phyloP scores from a whole-genome alignment of 2,888 invertebrate genomes.

The Geotrupes spiniger region DNA sequence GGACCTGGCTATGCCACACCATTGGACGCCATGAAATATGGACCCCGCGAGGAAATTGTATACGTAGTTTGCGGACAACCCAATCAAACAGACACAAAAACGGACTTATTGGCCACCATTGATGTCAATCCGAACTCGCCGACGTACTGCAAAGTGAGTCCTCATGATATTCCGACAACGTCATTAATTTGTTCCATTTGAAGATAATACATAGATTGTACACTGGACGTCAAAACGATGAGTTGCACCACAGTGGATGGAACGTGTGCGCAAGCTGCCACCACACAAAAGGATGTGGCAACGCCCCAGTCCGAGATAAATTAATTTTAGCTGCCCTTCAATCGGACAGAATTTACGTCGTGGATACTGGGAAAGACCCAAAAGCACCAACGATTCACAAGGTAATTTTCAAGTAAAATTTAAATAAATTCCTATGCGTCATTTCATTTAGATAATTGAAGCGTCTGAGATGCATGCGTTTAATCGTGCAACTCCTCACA shows the following conservation, averaged over 20 bases:
- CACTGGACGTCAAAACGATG: constrained; percentile 76
- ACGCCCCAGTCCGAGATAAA: constrained; percentile 64
- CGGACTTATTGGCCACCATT: constrained; percentile 87
- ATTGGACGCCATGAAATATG: constrained; percentile 76
- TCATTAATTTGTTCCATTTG: constrained; percentile 8
- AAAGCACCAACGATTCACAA: constrained; percentile 71
- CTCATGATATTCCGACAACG: background rate
- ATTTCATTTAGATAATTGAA: constrained; percentile 76
- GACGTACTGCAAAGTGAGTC: constrained; percentile 74
- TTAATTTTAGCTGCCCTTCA: constrained; percentile 79
- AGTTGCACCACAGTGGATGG: constrained; percentile 96
- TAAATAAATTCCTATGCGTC: no score
- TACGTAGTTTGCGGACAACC: constrained; percentile 88
- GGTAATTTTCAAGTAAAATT: no score
- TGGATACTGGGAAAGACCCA: constrained; percentile 75
- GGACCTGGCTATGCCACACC: constrained; percentile 81
- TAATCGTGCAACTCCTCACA: constrained; percentile 86
- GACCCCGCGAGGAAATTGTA: constrained; percentile 79
- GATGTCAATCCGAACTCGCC: constrained; percentile 87
- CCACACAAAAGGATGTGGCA: constrained; percentile 44
- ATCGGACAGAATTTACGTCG: constrained; percentile 78
- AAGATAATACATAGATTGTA: constrained; percentile 85
- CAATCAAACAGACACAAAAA: constrained; percentile 59
- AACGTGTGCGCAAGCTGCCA: constrained; percentile 95
- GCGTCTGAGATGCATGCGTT: constrained; percentile 72